phyloP scores from a whole-genome alignment of 2,797 vertebrate genomes.

The Macroramphosus scolopax region DNA sequence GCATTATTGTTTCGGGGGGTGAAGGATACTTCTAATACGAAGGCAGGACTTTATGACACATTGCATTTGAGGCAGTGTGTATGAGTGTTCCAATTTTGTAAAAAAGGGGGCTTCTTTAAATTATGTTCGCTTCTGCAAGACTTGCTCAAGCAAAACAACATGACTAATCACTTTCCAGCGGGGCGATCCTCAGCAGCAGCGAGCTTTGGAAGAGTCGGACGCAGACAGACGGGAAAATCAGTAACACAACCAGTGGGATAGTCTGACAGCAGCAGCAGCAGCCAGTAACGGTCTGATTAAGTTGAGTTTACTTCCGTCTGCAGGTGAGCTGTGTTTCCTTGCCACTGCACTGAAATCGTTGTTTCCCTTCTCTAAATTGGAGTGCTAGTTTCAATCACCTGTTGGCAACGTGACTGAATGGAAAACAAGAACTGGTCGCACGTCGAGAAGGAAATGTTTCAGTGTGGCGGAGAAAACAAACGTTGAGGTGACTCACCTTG shows the following conservation, averaged over 20 bases:
- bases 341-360: neutral
- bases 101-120: slow-evolving; percentile 1
- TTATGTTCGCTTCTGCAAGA: slow-evolving; percentile 6
- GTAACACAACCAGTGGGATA: neutral
- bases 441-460: too few species aligned
- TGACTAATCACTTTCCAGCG: slow-evolving; percentile 4
- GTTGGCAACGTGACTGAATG: neutral
- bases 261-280: too few species aligned
- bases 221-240: neutral
- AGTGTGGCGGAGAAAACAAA: too few species aligned
- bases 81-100: slow-evolving; percentile 1
- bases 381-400: neutral
- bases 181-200: too few species aligned
- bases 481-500: neutral
- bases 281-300: too few species aligned
- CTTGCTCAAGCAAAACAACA: slow-evolving; percentile 1
- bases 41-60: slow-evolving; percentile 7
- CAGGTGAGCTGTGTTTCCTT: neutral
- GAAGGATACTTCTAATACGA: slow-evolving; percentile 3
- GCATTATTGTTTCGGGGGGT: slow-evolving; percentile 15
- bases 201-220: neutral
- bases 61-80: neutral
- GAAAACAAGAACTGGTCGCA: neutral
- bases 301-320: too few species aligned
- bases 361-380: neutral